A percentile compares a stretch with the other conserved stretches of the same genome.
Conservation (phyloP, 2,113 vertebrate species). For the Perccottus glenii region DNA sequence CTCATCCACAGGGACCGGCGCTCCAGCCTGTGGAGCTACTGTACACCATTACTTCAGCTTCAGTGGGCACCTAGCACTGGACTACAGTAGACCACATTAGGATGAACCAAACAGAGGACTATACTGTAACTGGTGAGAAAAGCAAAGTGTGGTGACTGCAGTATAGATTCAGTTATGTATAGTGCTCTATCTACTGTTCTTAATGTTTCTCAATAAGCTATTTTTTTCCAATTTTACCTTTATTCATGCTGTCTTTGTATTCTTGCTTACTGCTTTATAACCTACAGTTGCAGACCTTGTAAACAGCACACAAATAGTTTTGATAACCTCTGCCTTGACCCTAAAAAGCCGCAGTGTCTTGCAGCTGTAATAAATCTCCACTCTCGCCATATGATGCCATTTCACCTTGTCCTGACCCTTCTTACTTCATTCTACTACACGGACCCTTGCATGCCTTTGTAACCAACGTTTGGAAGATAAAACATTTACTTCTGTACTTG, state of each 20-base stretch:
- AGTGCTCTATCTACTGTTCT: background rate
- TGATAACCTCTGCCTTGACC: slow-evolving; percentile 28
- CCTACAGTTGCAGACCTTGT: background rate
- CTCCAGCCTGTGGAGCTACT: slow-evolving; percentile 37
- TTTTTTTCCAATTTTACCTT: background rate
- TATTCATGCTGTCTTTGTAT: background rate
- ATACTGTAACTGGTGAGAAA: too few species aligned
- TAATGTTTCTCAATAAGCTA: background rate
- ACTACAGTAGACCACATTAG: background rate
- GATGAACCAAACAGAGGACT: background rate
- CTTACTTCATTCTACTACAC: background rate
- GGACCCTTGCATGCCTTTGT: slow-evolving; percentile 6
- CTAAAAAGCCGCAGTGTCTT: slow-evolving; percentile 11
- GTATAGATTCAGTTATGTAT: background rate
- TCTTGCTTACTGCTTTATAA: background rate
- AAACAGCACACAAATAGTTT: slow-evolving; percentile 13
- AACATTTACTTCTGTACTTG: slow-evolving; percentile 2
- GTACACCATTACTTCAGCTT: slow-evolving; percentile 69
- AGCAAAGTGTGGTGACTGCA: too few species aligned
- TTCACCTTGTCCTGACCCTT: slow-evolving; percentile 27
- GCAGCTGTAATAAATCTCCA: slow-evolving; percentile 33
- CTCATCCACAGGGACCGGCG: slow-evolving; percentile 51
- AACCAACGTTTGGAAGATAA: slow-evolving; percentile 13
- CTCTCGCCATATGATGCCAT: slow-evolving; percentile 2
- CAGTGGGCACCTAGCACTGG: slow-evolving; percentile 30